Evolutionary conservation across 1,140 invertebrate genomes (phyloP).

Genomic region (Rhopalosiphum maidis): DNA sequence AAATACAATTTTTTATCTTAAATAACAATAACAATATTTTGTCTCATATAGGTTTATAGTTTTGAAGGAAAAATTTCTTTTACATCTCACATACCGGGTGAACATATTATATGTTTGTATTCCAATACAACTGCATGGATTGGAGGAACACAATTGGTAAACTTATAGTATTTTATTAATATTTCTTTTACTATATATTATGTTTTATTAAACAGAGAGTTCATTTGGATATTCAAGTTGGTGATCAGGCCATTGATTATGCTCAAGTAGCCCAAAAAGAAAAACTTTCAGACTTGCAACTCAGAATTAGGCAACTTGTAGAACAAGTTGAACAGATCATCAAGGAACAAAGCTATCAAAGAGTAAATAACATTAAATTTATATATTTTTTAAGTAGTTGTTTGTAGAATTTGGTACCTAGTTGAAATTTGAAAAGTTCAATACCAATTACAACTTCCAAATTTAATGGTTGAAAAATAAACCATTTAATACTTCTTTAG

Average conservation of each 20-base stretch:
- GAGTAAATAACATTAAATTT: conserved; percentile 69
- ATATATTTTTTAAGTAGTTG: neutral
- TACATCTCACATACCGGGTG: conserved; percentile 94
- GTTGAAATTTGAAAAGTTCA: neutral
- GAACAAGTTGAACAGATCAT: conserved; percentile 99
- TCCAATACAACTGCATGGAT: conserved; percentile 98
- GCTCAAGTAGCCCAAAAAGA: conserved; percentile 97
- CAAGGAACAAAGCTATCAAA: conserved; percentile 99
- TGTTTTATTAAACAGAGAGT: conserved; percentile 71
- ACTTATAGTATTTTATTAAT: conserved; percentile 59
- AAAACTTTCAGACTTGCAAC: conserved; percentile 93
- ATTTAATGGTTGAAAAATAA: neutral
- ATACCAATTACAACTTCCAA: neutral
- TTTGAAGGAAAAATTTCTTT: conserved; percentile 96
- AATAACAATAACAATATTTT: conserved; percentile 38
- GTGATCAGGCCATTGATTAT: conserved; percentile 98
- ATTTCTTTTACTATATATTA: neutral
- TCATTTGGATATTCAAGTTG: conserved; percentile 98
- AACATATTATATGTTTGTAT: conserved; percentile 97
- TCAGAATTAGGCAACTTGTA: conserved; percentile 92
- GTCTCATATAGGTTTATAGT: conserved; percentile 76
- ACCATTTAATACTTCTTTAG: neutral
- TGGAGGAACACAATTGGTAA: conserved; percentile 89
- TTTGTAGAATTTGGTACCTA: neutral
- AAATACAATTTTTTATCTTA: neutral